Base-by-base conservation (phyloP, 2,797 vertebrate genomes). In the Epinephelus malabaricus region DNA sequence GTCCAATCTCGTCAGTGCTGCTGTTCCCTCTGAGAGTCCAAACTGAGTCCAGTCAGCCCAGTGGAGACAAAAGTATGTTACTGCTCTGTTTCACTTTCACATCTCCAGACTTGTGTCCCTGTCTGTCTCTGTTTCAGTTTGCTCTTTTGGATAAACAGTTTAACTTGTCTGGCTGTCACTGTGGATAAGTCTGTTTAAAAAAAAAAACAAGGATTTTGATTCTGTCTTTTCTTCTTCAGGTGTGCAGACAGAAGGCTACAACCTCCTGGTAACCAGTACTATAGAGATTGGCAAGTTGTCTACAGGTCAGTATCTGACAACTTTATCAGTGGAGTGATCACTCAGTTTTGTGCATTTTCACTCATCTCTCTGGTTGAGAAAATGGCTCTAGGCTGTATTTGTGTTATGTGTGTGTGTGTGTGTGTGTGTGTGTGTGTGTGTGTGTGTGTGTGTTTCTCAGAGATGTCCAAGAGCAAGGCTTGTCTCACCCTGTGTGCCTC, bases 271-370 rank as follows among this genome's bases (percentile, higher is more conserved):
- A 27, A 96, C 96, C 86, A 97, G 97, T 67, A 95, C 96, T 11
- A 92, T 97, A 69, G 97, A 98, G 83, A 95, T n/a, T 96, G 38
- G 96, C 97, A 0, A n/a, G 96, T 97, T 4, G 95, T 98, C n/a
- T 98, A 97, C 89, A 94, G 97, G 97, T 98, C 30, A 38, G 76
- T 51, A 8, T 27, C 27, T 7, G 10, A 56, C 11, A 2, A 4
- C 19, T 6, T 65, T 27, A 1, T 8, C 6, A 46, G n/a, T 25
- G 17, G 11, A 27, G 18, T 11, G 0, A 12, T 67, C 14, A 49
- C 21, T 30, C 38, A 13, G 12, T 68, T 51, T 34, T 65, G 14
- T 54, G 1, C 6, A 12, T 21, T 60, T 51, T 30, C 19, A 18
- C 10, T 47, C 9, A 11, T 8, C 17, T 45, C 30, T 13, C 11